phyloP scores from a whole-genome alignment of 1,140 invertebrate species.

The Xylocopa sonorina region DNA sequence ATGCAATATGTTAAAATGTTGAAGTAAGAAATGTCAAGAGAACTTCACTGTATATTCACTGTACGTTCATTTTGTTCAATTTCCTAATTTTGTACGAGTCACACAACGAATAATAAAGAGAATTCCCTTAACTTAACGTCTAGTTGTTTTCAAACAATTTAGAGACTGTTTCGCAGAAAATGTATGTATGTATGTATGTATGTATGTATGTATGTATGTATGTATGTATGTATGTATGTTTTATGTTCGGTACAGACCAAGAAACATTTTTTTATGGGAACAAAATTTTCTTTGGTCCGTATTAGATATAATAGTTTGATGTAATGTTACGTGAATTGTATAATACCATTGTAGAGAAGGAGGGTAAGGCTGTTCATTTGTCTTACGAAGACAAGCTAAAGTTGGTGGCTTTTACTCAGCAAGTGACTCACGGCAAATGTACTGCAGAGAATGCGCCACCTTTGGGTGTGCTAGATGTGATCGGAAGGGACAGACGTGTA shows the following conservation, averaged over 20 bases:
- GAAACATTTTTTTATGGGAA: too few species aligned
- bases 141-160: too few species aligned
- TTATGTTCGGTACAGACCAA: too few species aligned
- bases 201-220: too few species aligned
- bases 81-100: not conserved
- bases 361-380: slow-evolving; percentile 96
- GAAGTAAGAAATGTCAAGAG: slow-evolving; percentile 8
- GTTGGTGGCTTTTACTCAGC: slow-evolving; percentile 95
- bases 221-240: too few species aligned
- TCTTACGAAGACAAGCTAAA: slow-evolving; percentile 96
- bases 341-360: slow-evolving; percentile 92
- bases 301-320: too few species aligned
- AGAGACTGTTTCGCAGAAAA: too few species aligned
- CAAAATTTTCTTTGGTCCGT: too few species aligned
- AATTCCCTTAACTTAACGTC: too few species aligned
- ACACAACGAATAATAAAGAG: too few species aligned
- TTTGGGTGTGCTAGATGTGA: slow-evolving; percentile 96
- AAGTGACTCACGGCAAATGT: slow-evolving; percentile 94
- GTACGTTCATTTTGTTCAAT: not conserved
- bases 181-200: too few species aligned
- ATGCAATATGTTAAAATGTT: not conserved
- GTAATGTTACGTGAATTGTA: slow-evolving; percentile 13
- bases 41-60: not conserved
- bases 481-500: slow-evolving; percentile 94
- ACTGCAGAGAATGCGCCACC: slow-evolving; percentile 88